These are phyloP conservation scores for Morpho deidamia DNA, from an alignment of 2,888 invertebrate genomes.

Conservation along the genomic window DNA sequence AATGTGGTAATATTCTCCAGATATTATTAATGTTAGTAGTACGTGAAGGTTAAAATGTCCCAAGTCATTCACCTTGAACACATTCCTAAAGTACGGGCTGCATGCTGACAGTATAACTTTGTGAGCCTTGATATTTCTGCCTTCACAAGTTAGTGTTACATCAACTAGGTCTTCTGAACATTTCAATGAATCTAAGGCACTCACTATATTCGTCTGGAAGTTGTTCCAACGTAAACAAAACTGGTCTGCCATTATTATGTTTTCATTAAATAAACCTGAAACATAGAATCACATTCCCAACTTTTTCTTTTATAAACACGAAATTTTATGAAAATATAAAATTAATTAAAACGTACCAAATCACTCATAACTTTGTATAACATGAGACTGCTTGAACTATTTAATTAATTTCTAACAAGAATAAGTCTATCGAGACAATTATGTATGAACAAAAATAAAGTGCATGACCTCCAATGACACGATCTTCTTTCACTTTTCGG, in stretches of 20 bases:
- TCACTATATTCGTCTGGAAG: slow-evolving; percentile 83
- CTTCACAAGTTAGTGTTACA: slow-evolving; percentile 85
- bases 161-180: slow-evolving; percentile 84
- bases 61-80: slow-evolving; percentile 83
- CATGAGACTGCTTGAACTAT: slow-evolving; percentile 23
- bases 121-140: slow-evolving; percentile 84
- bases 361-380: slow-evolving; percentile 25
- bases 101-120: slow-evolving; percentile 87
- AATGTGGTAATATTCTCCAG: slow-evolving; percentile 14
- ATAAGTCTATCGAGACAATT: slow-evolving; percentile 24
- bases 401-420: slow-evolving; percentile 21
- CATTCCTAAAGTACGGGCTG: slow-evolving; percentile 86
- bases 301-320: slow-evolving; percentile 8
- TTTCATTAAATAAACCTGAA: slow-evolving; percentile 39
- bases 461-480: slow-evolving; percentile 70
- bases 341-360: slow-evolving; percentile 18
- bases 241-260: slow-evolving; percentile 79
- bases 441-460: slow-evolving; percentile 69
- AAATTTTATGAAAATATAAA: neutral
- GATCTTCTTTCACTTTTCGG: slow-evolving; percentile 64
- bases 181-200: slow-evolving; percentile 83
- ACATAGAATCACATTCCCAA: slow-evolving; percentile 31
- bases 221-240: slow-evolving; percentile 88
- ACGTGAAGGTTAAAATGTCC: slow-evolving; percentile 69
- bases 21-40: slow-evolving; percentile 26